phyloP scores from a whole-genome alignment of 1,140 invertebrate species.

The Drosophila pallidifrons region DNA sequence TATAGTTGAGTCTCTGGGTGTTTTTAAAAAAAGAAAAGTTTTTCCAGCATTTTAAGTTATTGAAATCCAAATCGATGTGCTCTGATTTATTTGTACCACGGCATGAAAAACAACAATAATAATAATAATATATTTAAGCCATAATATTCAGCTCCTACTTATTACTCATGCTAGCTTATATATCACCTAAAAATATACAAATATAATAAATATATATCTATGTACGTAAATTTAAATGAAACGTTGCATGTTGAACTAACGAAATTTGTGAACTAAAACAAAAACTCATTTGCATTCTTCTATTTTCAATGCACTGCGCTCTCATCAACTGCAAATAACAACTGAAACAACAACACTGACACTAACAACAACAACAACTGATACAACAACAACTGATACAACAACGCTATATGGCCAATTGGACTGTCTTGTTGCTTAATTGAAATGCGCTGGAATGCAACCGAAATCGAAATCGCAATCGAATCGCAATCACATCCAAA shows the following conservation, averaged over 20 bases:
- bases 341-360: conserved; percentile 44
- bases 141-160: conserved; percentile 55
- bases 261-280: conserved; percentile 85
- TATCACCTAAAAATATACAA: conserved; percentile 53
- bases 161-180: conserved; percentile 72
- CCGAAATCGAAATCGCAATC: conserved; percentile 39
- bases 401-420: conserved; percentile 74
- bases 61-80: conserved; percentile 12
- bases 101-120: conserved; percentile 53
- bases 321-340: conserved; percentile 69
- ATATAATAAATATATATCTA: conserved; percentile 30
- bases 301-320: conserved; percentile 76
- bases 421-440: conserved; percentile 79
- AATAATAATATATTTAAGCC: conserved; percentile 44
- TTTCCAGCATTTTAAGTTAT: not conserved
- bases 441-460: conserved; percentile 75
- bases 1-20: not conserved
- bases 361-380: conserved; percentile 36
- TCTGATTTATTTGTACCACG: conserved; percentile 41
- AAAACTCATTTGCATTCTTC: conserved; percentile 86
- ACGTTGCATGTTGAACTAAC: conserved; percentile 63
- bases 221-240: conserved; percentile 18
- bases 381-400: conserved; percentile 44
- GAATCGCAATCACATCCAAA: conserved; percentile 54
- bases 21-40: not conserved